phyloP scores from a whole-genome alignment of 2,113 vertebrate genomes.

The Gnathonemus echidnorhynchus region DNA sequence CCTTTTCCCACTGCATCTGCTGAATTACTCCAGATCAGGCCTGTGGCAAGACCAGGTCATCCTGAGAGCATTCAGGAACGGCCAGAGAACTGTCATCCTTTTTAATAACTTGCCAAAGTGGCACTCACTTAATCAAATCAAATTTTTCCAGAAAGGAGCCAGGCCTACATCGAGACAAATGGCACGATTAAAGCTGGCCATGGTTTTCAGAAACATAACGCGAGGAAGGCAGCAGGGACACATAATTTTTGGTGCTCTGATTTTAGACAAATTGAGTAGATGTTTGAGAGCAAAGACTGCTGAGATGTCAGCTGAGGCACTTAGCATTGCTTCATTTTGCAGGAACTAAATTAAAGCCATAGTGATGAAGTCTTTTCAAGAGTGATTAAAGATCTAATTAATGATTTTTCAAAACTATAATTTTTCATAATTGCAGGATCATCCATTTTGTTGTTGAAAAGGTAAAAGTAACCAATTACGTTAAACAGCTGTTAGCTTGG shows the following conservation, averaged over 20 bases:
- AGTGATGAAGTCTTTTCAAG: background rate
- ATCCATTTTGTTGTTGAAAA: background rate
- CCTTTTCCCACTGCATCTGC: background rate
- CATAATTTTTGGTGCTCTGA: background rate
- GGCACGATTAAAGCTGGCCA: background rate
- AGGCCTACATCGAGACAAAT: background rate
- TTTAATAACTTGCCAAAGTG: background rate
- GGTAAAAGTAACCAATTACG: background rate
- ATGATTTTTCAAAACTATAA: background rate
- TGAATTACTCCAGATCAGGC: background rate
- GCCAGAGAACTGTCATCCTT: background rate
- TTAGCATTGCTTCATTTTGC: background rate
- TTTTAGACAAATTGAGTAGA: background rate
- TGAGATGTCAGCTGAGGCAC: background rate
- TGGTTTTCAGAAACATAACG: background rate
- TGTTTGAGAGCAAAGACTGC: background rate
- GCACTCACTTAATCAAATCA: background rate
- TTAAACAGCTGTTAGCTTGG: background rate
- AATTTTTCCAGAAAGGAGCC: background rate
- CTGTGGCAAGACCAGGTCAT: background rate
- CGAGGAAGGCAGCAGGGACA: background rate
- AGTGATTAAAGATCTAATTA: background rate
- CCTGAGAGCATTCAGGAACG: background rate
- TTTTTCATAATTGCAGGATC: background rate
- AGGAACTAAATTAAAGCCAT: background rate